Evolutionary conservation across 2,797 vertebrate genomes (phyloP).

Genomic region (Parotocinclus haroldoi): DNA sequence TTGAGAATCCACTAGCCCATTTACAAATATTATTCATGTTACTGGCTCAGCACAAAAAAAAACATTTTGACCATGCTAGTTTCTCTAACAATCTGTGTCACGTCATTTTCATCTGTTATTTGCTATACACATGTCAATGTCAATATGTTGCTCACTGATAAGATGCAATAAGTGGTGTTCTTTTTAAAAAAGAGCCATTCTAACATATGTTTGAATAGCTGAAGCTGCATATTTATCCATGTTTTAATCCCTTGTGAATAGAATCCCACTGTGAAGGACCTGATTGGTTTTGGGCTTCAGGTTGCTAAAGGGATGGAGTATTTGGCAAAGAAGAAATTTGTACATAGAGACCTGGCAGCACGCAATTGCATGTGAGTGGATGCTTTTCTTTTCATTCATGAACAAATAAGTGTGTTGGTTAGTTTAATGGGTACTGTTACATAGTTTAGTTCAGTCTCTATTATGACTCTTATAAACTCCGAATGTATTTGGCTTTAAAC

Average conservation of each 20-base stretch:
- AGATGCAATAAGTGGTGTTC: no score
- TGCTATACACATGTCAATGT: no score
- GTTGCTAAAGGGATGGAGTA: constrained; percentile 96
- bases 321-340: constrained; percentile 93
- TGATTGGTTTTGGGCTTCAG: constrained; percentile 93
- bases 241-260: constrained; percentile 49
- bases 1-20: no score
- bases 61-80: no score
- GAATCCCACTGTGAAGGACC: constrained; percentile 95
- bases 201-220: neutral
- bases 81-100: no score
- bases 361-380: constrained; percentile 95
- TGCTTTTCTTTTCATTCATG: neutral
- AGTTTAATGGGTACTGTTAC: neutral
- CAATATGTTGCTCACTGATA: no score
- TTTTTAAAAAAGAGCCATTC: no score
- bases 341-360: constrained; percentile 94
- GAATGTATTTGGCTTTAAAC: neutral
- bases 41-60: no score
- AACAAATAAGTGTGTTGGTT: neutral
- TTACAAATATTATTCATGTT: no score
- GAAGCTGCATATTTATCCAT: constrained; percentile 2
- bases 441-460: neutral
- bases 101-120: no score
- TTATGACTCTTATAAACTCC: neutral